Evolutionary conservation across 2,888 invertebrate genomes (phyloP).

Genomic region (Corythucha ciliata): DNA sequence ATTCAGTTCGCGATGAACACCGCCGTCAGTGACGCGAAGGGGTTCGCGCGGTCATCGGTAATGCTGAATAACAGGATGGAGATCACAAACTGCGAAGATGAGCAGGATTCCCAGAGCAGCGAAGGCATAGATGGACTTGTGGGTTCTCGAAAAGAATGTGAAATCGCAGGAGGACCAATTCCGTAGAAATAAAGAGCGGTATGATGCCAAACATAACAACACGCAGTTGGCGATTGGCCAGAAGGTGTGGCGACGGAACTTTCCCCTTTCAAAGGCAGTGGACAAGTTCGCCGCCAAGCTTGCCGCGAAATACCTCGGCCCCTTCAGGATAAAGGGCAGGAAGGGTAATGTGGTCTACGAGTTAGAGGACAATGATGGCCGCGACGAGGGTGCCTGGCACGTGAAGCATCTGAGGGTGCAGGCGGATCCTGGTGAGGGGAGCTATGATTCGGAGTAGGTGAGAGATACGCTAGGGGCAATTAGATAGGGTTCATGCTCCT

Average conservation of each 20-base stretch:
- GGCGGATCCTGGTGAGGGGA: no score
- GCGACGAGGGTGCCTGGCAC: slow-evolving; percentile 5
- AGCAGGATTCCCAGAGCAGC: no score
- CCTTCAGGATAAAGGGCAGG: not conserved
- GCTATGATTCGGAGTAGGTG: no score
- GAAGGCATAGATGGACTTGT: no score
- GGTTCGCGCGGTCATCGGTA: not conserved
- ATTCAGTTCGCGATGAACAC: slow-evolving; percentile 32
- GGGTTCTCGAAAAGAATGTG: no score
- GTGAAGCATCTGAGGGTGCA: slow-evolving; percentile 6
- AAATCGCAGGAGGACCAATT: no score
- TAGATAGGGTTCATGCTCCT: no score
- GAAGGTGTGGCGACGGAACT: not conserved
- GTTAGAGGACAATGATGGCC: slow-evolving; percentile 9
- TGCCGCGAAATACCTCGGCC: not conserved
- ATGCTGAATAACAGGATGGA: not conserved
- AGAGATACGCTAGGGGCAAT: no score
- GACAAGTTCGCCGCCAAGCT: not conserved
- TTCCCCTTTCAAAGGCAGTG: not conserved
- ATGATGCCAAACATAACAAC: not conserved
- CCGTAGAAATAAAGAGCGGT: no score
- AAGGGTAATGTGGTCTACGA: not conserved
- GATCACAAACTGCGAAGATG: not conserved
- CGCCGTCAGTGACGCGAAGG: slow-evolving; percentile 23
- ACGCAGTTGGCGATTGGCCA: not conserved